Percentiles rank a stretch among this genome's conserved stretches.
These are phyloP conservation scores for Bergia sp. DNA, from an alignment of 92 coral and sea anemone species.

Conservation along the genomic window DNA sequence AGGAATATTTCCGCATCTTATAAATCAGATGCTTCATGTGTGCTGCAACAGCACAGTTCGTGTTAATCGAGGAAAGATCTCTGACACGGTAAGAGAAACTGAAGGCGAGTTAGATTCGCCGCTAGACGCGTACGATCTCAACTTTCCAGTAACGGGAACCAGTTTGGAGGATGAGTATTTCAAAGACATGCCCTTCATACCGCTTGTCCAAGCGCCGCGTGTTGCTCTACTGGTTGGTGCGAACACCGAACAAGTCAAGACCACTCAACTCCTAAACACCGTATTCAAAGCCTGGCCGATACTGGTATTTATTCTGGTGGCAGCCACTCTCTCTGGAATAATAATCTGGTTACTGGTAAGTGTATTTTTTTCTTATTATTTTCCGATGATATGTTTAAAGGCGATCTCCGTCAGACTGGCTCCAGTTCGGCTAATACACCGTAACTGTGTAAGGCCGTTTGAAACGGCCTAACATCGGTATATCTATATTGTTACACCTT, in stretches of 20 bases:
- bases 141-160: constrained; percentile 84
- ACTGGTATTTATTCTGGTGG: constrained; percentile 87
- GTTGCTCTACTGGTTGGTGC: constrained; percentile 90
- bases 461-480: neutral
- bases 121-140: constrained; percentile 72
- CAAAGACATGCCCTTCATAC: constrained; percentile 82
- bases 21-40: constrained; percentile 74
- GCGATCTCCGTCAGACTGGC: neutral
- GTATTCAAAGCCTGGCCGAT: constrained; percentile 96
- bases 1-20: constrained; percentile 91
- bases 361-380: neutral
- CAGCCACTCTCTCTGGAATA: constrained; percentile 94
- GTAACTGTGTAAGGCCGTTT: neutral
- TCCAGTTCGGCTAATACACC: neutral
- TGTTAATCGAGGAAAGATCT: constrained; percentile 68
- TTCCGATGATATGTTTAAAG: too few species aligned
- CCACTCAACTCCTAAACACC: constrained; percentile 78
- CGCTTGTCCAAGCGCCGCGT: constrained; percentile 86
- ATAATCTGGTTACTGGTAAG: constrained; percentile 96
- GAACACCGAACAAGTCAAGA: constrained; percentile 61
- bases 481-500: neutral
- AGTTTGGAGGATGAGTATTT: constrained; percentile 69
- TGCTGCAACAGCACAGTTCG: constrained; percentile 73
- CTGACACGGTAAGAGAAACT: constrained; percentile 70
- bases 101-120: constrained; percentile 73